Base-by-base conservation (phyloP, 1,140 invertebrate species). In the Scaptomyza pallida region DNA sequence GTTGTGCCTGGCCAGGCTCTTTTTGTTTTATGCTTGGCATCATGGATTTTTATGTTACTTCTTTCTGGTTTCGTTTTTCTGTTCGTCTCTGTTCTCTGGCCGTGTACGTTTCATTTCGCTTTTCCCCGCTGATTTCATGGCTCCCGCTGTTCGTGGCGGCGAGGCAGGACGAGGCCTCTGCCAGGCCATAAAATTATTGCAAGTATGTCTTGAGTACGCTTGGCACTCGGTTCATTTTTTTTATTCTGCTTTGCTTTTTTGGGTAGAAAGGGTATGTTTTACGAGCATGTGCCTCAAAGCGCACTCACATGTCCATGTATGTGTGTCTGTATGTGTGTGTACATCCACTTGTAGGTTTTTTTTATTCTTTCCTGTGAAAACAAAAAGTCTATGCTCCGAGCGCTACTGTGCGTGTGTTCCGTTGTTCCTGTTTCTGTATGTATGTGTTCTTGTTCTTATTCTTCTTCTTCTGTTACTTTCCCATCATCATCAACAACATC, bases 41-140 rank as follows among this genome's bases (percentile, higher is more conserved):
- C 81, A 85, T 70, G 82, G 82, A 85, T 85, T 85, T 85, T 86
- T 85, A 85, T 85, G 81, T 85, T 72, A 85, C 81, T 86, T 85
- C 78, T 88, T 85, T 85, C 81, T 86, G 82, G 82, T 77, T 85
- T 83, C 60, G 50, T 72, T 72, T 78, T 72, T 52, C 47, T 55
- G 64, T 50, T 54, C 60, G 55, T 59, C 65, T 65, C 64, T 65
- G 72, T 44, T 50, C 55, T 41, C 50, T 33, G 37, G 15, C 45
- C 41, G 52, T 60, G 62, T 63, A 57, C 60, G 55, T 75, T 75
- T 62, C 56, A 69, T 55, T 75, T 72, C 60, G 33, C 54, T 63
- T 78, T 69, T 81, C 81, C 73, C 81, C 73, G 64, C 70, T 86
- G 76, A 85, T 86, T 85, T 85, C 82, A 86, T 86, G 77, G 76